Conservation (phyloP, 2,888 invertebrate genomes). For the Callosobruchus maculatus region DNA sequence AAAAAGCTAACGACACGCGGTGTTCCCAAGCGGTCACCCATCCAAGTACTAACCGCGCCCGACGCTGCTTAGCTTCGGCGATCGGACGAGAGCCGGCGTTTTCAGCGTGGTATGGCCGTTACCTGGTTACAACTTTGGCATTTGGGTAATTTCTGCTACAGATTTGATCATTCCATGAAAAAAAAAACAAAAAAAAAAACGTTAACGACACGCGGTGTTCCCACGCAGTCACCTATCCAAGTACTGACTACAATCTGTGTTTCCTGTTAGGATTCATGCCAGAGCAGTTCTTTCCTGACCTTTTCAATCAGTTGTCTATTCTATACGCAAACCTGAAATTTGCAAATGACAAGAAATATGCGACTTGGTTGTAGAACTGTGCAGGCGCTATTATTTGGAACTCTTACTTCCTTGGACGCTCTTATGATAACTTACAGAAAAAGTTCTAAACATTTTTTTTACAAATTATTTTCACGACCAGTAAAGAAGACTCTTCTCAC, state of each 20-base stretch:
- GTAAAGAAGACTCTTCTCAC: too few species aligned
- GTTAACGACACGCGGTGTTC: not conserved
- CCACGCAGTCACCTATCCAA: not conserved
- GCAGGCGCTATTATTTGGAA: too few species aligned
- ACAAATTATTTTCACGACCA: too few species aligned
- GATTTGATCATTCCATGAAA: not conserved
- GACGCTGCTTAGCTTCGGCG: not conserved
- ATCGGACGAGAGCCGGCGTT: not conserved
- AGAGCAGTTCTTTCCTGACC: too few species aligned
- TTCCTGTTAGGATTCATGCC: too few species aligned
- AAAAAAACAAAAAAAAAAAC: not conserved
- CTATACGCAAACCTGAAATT: too few species aligned
- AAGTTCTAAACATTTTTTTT: too few species aligned
- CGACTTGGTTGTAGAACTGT: too few species aligned
- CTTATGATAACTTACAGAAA: too few species aligned
- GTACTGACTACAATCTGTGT: not conserved
- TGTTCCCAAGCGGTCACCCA: not conserved
- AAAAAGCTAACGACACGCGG: not conserved
- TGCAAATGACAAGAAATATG: too few species aligned
- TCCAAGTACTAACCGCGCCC: not conserved
- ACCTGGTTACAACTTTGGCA: not conserved
- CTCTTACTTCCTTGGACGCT: too few species aligned
- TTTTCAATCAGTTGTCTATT: too few species aligned
- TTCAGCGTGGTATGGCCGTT: not conserved
- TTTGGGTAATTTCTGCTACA: not conserved